Base-by-base conservation (phyloP, 2,888 invertebrate genomes). In the Aspidiotus rigidus region DNA sequence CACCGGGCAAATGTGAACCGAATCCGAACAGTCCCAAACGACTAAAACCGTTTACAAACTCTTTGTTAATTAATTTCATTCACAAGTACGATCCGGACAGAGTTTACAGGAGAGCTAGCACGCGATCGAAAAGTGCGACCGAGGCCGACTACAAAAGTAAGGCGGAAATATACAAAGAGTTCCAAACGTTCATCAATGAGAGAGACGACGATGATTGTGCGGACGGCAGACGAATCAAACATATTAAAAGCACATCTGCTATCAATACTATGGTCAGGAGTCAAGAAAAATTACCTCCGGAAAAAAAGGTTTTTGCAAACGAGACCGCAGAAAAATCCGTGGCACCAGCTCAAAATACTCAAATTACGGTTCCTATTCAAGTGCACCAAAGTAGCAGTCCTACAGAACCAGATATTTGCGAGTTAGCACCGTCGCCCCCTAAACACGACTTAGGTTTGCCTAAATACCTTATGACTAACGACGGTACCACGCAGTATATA, bases 11-110 rank as follows among this genome's bases (percentile, higher is more conserved):
- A 11, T 69, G 69, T 56, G 55, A 62, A 28, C 69, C 17, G 10
- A 72, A 71, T 64, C 72, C 70, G 16, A 63, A 63, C 53, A 72
- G 72, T 59, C 72, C 70, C 40, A 72, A 72, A 62, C 70, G 72
- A 11, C 39, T 73, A 57, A 73, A 73, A 59, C 73, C 73, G n/a
- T 73, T 73, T 57, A 73, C 73, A 17, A 73, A 73, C 41, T 59
- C 69, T 7, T 72, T 72, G n/a, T 62, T 73, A 39, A 67, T 72
- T 8, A 71, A 71, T 44, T 73, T 73, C n/a, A 73, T 73, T 17
- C 56, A 62, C 13, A 61, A 66, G 13, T 69, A 57, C 69, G 69
- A 69, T 16, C 54, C 41, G 16, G 53, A n/a, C 7, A 16, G 41
- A 10, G 54, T 41, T 17, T n/a, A 49, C 8, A 11, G 16, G 17